Evolutionary conservation across 2,797 vertebrate species (phyloP), one percentile per base, ranked within the genome.

Genomic region (Sebastes aleutianus): DNA sequence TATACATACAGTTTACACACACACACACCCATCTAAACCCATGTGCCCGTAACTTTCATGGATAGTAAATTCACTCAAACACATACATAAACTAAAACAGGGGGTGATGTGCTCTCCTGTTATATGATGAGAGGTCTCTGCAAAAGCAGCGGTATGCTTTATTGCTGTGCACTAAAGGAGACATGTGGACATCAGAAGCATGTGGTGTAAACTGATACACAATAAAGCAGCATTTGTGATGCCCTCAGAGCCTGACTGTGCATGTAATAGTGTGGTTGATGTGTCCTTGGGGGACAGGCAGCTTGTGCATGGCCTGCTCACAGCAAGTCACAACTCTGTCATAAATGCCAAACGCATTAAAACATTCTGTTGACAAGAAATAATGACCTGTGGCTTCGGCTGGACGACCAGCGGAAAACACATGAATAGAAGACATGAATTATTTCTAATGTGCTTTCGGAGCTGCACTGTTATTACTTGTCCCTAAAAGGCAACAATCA

Each of bases 231-330:
- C 47, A 61, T 89, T 83, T 75, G 58, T 18, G 22, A 65, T 70
- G 57, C 58, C 53, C 7, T 54, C 53, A 56, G 82, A 83, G 59
- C 76, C 86, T 87, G 87, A 78, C 83, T 83, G 86, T 81, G 82
- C 85, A 85, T 88, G 83, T 86, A 75, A 84, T 88, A 47, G 58
- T 58, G 69, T 59, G 32, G 71, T 70, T 87, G 59, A 89, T 82
- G 84, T 67, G 59, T 90, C 82, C 70, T 63, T 43, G 18, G 68
- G 75, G 85, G 50, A 18, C 7, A 24, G 24, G 63, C 68, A 62
- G 82, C 70, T 70, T 73, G 79, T 74, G 56, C 47, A 36, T 50
- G 16, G 66, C 58, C 34, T 78, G 64, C 68, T 78, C 53, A 62
- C 61, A 85, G 77, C 61, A 59, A 80, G 64, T 76, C 78, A 34